These are phyloP conservation scores for Grus americana DNA, from an alignment of 2,113 vertebrate genomes.

Conservation along the genomic window DNA sequence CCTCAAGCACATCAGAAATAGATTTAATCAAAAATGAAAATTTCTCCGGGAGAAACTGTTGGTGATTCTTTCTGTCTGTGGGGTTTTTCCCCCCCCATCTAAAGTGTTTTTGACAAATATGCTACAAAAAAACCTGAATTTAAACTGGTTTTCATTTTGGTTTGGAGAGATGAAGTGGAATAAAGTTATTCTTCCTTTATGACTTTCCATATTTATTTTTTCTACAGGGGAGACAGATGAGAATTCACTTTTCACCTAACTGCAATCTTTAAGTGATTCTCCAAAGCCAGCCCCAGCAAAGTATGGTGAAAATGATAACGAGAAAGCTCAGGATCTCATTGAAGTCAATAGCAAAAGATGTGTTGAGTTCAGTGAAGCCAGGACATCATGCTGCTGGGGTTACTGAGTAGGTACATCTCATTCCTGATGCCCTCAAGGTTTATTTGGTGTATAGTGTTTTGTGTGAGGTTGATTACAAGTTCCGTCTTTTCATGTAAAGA, in stretches of 20 bases:
- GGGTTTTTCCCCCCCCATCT: neutral
- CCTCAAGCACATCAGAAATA: neutral
- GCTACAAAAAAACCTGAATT: neutral
- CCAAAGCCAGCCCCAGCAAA: neutral
- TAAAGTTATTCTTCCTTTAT: neutral
- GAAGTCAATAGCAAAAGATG: neutral
- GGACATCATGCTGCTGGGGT: neutral
- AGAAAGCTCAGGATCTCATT: neutral
- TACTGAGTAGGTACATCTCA: neutral
- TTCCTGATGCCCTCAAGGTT: neutral
- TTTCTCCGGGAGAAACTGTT: neutral
- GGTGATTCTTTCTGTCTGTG: neutral
- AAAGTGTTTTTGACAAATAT: neutral
- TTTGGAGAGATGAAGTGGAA: neutral
- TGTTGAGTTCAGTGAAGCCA: neutral
- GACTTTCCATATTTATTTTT: neutral
- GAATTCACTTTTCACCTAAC: neutral
- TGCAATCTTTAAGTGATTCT: neutral
- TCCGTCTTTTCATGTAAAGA: neutral
- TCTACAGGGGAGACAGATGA: neutral
- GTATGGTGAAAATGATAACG: neutral
- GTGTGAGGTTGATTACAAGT: neutral
- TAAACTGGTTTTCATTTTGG: neutral
- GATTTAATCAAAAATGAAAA: slow-evolving; percentile 29
- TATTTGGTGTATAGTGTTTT: neutral